Base-by-base conservation (phyloP, 2,888 invertebrate genomes). In the Taphrorychus bicolor region DNA sequence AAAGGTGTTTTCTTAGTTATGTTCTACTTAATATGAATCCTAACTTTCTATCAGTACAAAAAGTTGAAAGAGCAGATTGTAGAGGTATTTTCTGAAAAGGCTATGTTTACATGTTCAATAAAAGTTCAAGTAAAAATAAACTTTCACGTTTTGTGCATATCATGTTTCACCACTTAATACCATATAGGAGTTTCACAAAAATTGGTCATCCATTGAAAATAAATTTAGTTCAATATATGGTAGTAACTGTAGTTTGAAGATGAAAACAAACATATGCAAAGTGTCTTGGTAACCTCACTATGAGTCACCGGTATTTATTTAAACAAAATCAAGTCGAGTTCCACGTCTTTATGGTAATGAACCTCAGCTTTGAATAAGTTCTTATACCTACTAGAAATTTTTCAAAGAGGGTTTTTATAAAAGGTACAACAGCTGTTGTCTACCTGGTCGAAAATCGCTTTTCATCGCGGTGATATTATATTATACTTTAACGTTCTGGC, bases 401-500 rank as follows among this genome's bases (percentile, higher is more conserved):
- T 14, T 14, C 14, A 14, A 45, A 45, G 45, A 45, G 11, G 32
- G 32, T 32, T 32, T 32, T 7, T 32, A 32, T n/a, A 5, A 45
- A 5, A 51, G 51, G 21, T 54, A 62, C 19, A 60, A 60, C 66
- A 66, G 66, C 66, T 66, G 66, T 66, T 54, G 52, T 45, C 52
- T 66, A 66, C 66, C 66, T 66, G 66, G 54, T 66, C 48, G 32
- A 32, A 66, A 59, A 66, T 48, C 40, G 48, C 59, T 59, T 66
- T 59, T 66, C 45, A 66, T 56, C 48, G 59, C 19, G 32, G 14
- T 60, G 24, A 53, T 59, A 53, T 49, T 18, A 59, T 19, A 45
- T 56, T 56, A 19, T 52, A 22, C 22, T 52, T 32, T 32, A 1
- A 3, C 7, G 11, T 32, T 32, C 11, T 32, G 3, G 32, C 11